phyloP scores from a whole-genome alignment of 2,797 vertebrate genomes.

The Sebastolobus alascanus region DNA sequence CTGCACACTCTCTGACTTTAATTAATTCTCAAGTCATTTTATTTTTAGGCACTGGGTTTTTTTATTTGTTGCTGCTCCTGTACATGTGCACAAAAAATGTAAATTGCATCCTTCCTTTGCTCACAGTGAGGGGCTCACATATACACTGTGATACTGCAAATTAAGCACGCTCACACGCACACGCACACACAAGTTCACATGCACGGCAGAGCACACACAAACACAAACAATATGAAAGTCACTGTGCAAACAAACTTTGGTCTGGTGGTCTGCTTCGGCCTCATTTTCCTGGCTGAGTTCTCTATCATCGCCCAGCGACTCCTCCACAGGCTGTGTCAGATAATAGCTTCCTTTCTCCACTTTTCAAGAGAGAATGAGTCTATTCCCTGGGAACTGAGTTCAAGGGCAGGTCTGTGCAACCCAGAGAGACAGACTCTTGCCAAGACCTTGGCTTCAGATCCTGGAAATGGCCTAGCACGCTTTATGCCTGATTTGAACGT shows the following conservation, averaged over 20 bases:
- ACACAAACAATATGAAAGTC: constrained; percentile 84
- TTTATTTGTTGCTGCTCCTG: constrained; percentile 86
- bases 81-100: constrained; percentile 84
- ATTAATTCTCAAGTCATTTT: constrained; percentile 90
- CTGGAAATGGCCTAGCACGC: constrained; percentile 72
- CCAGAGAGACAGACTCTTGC: constrained; percentile 78
- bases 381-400: constrained; percentile 85
- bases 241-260: constrained; percentile 83
- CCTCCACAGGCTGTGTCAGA: constrained; percentile 78
- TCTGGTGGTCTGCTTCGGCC: constrained; percentile 75
- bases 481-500: constrained; percentile 77
- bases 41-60: constrained; percentile 85
- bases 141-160: constrained; percentile 76
- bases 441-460: constrained; percentile 83
- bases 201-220: constrained; percentile 46
- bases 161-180: constrained; percentile 48
- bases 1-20: constrained; percentile 87
- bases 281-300: constrained; percentile 77
- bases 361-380: constrained; percentile 86
- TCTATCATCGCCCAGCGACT: constrained; percentile 73
- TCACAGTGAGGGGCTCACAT: constrained; percentile 80
- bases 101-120: constrained; percentile 83
- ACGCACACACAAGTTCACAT: constrained; percentile 34
- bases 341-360: constrained; percentile 83
- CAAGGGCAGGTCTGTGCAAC: constrained; percentile 86